Percentiles rank a stretch among this genome's conserved stretches.
Conservation (phyloP, 2,888 invertebrate species). For the Cyclophora albipunctata region DNA sequence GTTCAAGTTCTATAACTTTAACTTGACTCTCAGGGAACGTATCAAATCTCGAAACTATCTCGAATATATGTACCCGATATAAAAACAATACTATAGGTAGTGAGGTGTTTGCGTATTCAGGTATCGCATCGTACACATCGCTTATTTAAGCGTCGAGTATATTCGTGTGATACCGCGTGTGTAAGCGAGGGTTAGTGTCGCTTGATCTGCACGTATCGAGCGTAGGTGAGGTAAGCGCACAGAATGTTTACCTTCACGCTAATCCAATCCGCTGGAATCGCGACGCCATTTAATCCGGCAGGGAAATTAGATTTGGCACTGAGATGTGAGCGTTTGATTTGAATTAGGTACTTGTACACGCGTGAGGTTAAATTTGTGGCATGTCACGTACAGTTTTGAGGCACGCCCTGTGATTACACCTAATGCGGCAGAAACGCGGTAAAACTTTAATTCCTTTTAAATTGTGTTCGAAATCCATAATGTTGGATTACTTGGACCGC, state of each 20-base stretch:
- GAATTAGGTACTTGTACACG: slow-evolving; percentile 32
- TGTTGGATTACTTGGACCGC: background rate
- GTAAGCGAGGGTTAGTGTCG: background rate
- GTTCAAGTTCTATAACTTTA: no score
- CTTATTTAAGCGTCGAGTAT: background rate
- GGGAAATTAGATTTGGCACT: slow-evolving; percentile 58
- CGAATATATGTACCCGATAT: no score
- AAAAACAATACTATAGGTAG: no score
- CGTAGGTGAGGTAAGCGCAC: background rate
- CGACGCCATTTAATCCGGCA: slow-evolving; percentile 49
- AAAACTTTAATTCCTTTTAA: background rate
- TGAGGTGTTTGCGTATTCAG: no score
- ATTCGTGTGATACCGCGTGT: background rate
- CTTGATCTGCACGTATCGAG: background rate
- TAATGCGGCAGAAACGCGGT: background rate
- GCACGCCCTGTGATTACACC: slow-evolving; percentile 5
- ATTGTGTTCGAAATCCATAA: background rate
- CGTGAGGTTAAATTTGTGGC: slow-evolving; percentile 7
- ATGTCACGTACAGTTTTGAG: slow-evolving; percentile 18
- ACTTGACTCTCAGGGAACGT: no score
- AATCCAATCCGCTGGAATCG: slow-evolving; percentile 48
- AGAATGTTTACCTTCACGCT: slow-evolving; percentile 20
- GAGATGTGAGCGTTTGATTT: slow-evolving; percentile 52
- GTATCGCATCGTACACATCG: no score
- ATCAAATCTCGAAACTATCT: no score